phyloP scores from a whole-genome alignment of 2,113 vertebrate species.

The Triplophysa tibetana region DNA sequence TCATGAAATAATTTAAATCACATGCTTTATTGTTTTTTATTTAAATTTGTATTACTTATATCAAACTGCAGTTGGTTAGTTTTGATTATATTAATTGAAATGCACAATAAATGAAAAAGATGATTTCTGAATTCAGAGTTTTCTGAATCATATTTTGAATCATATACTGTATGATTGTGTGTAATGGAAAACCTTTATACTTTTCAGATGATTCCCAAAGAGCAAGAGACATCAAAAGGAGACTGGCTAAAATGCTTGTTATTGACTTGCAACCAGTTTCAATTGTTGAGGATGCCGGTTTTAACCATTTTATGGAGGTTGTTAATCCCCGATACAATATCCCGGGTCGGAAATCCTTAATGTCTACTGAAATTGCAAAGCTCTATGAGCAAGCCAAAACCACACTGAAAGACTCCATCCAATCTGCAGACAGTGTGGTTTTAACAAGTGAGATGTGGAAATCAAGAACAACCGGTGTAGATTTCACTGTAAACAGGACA shows the following conservation, averaged over 20 bases:
- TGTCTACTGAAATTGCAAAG: not conserved
- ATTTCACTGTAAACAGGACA: slow-evolving; percentile 45
- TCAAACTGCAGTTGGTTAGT: no score
- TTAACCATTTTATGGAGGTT: not conserved
- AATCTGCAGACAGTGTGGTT: slow-evolving; percentile 15
- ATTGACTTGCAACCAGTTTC: not conserved
- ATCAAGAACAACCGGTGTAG: slow-evolving; percentile 34
- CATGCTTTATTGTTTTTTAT: no score
- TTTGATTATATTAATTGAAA: no score
- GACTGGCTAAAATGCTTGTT: not conserved
- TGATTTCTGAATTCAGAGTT: no score
- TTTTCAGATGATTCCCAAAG: slow-evolving; percentile 1
- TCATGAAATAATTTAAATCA: no score
- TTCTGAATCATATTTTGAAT: no score
- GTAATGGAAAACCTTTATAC: not conserved
- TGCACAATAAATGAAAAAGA: no score
- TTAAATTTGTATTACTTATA: no score
- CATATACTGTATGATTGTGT: not conserved
- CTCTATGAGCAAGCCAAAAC: not conserved
- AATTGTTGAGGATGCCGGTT: not conserved
- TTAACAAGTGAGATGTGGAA: slow-evolving; percentile 43
- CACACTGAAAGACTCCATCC: not conserved
- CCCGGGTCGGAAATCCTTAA: not conserved
- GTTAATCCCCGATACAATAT: not conserved
- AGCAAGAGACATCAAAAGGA: not conserved